phyloP scores from a whole-genome alignment of 2,797 vertebrate genomes.

The Hypotaenidia okinawae region DNA sequence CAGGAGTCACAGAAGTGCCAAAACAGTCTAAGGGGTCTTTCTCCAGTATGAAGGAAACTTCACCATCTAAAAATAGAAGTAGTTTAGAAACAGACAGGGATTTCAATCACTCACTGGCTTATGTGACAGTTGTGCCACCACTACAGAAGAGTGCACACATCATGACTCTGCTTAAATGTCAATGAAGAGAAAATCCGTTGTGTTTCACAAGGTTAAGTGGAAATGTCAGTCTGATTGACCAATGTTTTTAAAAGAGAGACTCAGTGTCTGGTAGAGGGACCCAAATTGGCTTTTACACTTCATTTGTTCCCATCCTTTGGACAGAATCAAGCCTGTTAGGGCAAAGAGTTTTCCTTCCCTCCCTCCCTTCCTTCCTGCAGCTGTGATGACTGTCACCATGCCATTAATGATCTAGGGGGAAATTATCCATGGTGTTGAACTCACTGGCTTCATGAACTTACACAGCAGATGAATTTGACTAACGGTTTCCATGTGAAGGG shows the following conservation, averaged over 20 bases:
- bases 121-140: neutral
- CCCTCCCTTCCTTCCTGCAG: neutral
- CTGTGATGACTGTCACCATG: neutral
- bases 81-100: neutral
- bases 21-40: neutral
- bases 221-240: slow-evolving; percentile 62
- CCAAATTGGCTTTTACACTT: slow-evolving; percentile 60
- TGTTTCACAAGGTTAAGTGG: slow-evolving; percentile 60
- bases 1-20: neutral
- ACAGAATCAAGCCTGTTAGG: slow-evolving; percentile 51
- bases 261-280: slow-evolving; percentile 33
- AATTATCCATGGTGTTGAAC: neutral
- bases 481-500: neutral
- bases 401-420: neutral
- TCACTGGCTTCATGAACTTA: neutral
- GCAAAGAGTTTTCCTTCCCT: slow-evolving; percentile 30
- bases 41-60: neutral
- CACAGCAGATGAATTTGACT: neutral
- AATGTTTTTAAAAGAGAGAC: slow-evolving; percentile 52
- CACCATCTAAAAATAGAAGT: neutral
- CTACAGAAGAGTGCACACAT: neutral
- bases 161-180: neutral
- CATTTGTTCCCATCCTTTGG: slow-evolving; percentile 63
- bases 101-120: neutral
- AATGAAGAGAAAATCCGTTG: neutral